These are phyloP conservation scores for Trachelus troglodyta DNA, from an alignment of 2,888 invertebrate genomes.

Conservation along the genomic window DNA sequence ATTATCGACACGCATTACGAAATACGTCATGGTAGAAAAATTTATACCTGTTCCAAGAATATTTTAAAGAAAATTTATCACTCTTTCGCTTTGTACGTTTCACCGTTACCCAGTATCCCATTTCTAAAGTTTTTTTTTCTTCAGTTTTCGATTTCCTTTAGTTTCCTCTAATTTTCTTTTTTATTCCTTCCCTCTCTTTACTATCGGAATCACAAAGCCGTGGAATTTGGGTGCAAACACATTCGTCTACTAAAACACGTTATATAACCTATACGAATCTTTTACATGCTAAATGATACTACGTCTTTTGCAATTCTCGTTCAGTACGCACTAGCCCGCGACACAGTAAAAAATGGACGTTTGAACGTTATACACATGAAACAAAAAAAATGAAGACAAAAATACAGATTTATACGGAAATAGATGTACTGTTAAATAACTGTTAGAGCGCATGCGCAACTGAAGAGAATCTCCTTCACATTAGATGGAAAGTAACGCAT, in stretches of 20 bases:
- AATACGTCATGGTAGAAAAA: neutral
- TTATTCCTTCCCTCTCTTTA: conserved; percentile 18
- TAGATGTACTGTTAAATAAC: neutral
- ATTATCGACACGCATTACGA: neutral
- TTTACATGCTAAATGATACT: neutral
- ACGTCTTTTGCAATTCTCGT: neutral
- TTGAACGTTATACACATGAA: neutral
- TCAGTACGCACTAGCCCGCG: neutral
- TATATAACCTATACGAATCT: neutral
- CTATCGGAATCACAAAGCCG: neutral
- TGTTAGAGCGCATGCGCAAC: neutral
- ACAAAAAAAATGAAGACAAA: neutral
- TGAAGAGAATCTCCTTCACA: neutral
- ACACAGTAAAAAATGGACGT: neutral
- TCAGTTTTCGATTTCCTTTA: conserved; percentile 10
- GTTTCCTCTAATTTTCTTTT: conserved; percentile 8
- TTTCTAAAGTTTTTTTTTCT: neutral
- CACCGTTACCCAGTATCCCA: neutral
- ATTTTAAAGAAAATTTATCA: neutral
- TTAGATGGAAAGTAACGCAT: neutral
- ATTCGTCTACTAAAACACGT: neutral
- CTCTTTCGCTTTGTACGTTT: neutral
- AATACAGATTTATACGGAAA: neutral
- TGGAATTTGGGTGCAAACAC: neutral
- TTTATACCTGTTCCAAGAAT: neutral